phyloP scores from a whole-genome alignment of 2,113 vertebrate species.

The Phylloscopus trochiloides region DNA sequence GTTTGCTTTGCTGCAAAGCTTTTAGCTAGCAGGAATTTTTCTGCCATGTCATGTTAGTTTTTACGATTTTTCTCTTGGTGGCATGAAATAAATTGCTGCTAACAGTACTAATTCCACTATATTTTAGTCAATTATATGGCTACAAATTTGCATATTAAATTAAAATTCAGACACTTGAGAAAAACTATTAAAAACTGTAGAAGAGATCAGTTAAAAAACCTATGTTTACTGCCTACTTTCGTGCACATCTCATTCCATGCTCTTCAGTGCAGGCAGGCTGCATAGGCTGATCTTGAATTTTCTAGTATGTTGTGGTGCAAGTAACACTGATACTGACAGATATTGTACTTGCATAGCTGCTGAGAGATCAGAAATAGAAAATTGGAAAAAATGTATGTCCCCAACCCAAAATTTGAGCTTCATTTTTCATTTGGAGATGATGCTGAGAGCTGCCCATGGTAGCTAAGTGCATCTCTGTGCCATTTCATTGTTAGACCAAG shows the following conservation, averaged over 20 bases:
- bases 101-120: not conserved
- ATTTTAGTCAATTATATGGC: not conserved
- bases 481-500: not conserved
- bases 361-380: not conserved
- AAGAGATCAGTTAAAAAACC: not conserved
- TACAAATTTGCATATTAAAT: not conserved
- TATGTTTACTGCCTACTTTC: not conserved
- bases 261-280: not conserved
- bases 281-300: not conserved
- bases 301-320: not conserved
- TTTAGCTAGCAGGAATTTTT: not conserved
- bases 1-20: not conserved
- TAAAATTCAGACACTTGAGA: not conserved
- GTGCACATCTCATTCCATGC: not conserved
- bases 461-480: rapidly evolving
- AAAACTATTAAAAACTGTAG: not conserved
- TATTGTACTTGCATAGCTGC: not conserved
- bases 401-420: not conserved
- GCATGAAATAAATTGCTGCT: not conserved
- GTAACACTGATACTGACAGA: not conserved
- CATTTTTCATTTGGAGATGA: not conserved
- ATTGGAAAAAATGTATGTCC: rapidly evolving
- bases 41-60: not conserved
- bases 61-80: not conserved
- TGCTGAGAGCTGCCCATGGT: not conserved